Conservation (phyloP, 2,113 vertebrate species). For the Herpailurus yagouaroundi region DNA sequence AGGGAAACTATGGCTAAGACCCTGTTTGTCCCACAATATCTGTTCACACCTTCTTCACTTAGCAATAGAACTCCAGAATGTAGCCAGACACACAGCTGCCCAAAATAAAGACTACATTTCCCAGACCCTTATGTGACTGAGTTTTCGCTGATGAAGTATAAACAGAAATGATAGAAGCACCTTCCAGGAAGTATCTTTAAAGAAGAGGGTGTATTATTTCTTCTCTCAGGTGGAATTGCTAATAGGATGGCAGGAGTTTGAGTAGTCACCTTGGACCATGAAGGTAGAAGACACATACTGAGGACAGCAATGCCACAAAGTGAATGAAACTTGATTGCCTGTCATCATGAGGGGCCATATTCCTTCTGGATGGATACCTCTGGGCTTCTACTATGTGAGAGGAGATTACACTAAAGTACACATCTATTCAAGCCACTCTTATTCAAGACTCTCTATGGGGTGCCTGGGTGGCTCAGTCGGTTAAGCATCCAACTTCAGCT, state of each 20-base stretch:
- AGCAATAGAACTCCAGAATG: not conserved
- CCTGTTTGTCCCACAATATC: not conserved
- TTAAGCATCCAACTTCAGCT: too few relatives aligned
- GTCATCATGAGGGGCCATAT: not conserved
- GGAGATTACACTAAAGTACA: not conserved
- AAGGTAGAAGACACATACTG: not conserved
- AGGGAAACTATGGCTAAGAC: not conserved
- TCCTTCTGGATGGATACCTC: not conserved
- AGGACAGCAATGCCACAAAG: not conserved
- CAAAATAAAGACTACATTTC: conserved; percentile 25
- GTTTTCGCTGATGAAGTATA: not conserved
- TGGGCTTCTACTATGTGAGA: not conserved
- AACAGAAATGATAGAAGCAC: not conserved
- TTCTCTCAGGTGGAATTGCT: not conserved
- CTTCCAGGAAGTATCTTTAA: not conserved
- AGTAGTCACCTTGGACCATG: not conserved
- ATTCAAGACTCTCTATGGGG: not conserved
- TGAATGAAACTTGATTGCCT: not conserved
- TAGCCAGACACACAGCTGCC: not conserved
- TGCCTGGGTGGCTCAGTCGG: too few relatives aligned
- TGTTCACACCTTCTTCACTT: not conserved
- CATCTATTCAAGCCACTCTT: not conserved
- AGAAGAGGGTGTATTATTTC: not conserved
- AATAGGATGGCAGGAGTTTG: not conserved
- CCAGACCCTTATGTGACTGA: not conserved